Base-by-base conservation (phyloP, 2,888 invertebrate species). In the Crocallis elinguaria region DNA sequence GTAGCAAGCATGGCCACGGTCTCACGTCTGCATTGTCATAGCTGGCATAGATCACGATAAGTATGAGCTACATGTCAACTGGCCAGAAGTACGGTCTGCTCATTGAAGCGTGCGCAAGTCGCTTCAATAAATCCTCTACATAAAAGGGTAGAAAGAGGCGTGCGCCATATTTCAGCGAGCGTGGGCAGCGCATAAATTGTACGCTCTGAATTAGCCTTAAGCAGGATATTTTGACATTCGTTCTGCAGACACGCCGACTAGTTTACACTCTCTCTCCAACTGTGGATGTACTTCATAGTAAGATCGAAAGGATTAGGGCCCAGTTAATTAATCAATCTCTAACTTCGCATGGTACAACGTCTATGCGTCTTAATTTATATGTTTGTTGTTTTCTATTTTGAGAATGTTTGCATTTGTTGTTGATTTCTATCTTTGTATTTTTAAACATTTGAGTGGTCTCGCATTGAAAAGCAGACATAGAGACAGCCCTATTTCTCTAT, bases 111-210 rank as follows among this genome's bases (percentile, higher is more conserved):
- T 77, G 77, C 75, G 65, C 76, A 67, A 76, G 76, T 77, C 78
- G 70, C 77, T 77, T 81, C 78, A 79, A 88, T 89, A 89, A 88
- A 89, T 88, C 79, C 75, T 82, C 60, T 75, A 79, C 86, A 79
- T 85, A 87, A 88, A 88, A 86, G 88, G 88, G 83, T 81, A 78
- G 79, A 79, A 84, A 81, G 79, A 79, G 77, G 79, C 84, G 79
- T 79, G 77, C 79, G 80, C 81, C 75, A 78, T 88, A 86, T 85
- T 88, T 87, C 81, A 88, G 82, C 74, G 72, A 64, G 78, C 83
- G 87, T 85, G 83, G 87, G 84, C 77, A 71, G 83, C 67, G 66
- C 83, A 88, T 89, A 88, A 89, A 88, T 86, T 83, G 77, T 76
- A 77, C 80, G 73, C 68, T 78, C 76, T 74, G 79, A 84, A 88